A percentile compares a stretch with the other conserved stretches of the same genome.
phyloP scores from a whole-genome alignment of 1,140 invertebrate species.

The Drosophila suzukii region DNA sequence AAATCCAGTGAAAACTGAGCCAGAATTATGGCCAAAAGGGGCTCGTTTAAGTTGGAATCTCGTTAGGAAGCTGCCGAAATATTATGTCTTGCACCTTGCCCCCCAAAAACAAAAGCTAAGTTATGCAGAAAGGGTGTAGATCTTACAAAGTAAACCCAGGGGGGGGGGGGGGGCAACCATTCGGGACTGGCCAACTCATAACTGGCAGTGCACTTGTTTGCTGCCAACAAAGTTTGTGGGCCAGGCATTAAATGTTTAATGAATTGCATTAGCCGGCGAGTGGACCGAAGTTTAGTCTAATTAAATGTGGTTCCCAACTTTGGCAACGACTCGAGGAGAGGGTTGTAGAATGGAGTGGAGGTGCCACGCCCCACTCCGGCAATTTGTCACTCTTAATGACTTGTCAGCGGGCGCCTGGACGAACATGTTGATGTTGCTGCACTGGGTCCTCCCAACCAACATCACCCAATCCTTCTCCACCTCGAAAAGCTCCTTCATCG shows the following conservation, averaged over 20 bases:
- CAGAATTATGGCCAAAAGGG: conserved; percentile 42
- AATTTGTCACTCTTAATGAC: conserved; percentile 81
- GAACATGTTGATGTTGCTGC: conserved; percentile 31
- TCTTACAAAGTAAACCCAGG: neutral
- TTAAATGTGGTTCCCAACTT: conserved; percentile 69
- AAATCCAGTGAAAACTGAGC: conserved; percentile 33
- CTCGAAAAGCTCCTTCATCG: conserved; percentile 31
- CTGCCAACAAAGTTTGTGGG: conserved; percentile 63
- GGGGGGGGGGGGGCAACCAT: neutral
- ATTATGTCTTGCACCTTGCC: conserved; percentile 43
- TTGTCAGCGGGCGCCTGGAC: conserved; percentile 67
- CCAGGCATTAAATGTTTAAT: conserved; percentile 72
- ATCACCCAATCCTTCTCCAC: neutral
- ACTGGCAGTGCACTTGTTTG: conserved; percentile 52
- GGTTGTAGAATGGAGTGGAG: neutral
- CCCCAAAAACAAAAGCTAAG: conserved; percentile 9
- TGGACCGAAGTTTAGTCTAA: conserved; percentile 63
- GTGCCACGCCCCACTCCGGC: conserved; percentile 47
- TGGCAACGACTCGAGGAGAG: conserved; percentile 41
- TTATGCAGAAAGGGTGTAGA: conserved; percentile 27
- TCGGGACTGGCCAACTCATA: conserved; percentile 35
- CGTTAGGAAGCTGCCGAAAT: conserved; percentile 15
- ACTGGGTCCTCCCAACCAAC: neutral
- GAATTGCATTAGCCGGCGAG: conserved; percentile 70
- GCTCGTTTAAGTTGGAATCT: conserved; percentile 15